Evolutionary conservation across 2,888 invertebrate genomes (phyloP).

Genomic region (Phrixothrix hirtus): DNA sequence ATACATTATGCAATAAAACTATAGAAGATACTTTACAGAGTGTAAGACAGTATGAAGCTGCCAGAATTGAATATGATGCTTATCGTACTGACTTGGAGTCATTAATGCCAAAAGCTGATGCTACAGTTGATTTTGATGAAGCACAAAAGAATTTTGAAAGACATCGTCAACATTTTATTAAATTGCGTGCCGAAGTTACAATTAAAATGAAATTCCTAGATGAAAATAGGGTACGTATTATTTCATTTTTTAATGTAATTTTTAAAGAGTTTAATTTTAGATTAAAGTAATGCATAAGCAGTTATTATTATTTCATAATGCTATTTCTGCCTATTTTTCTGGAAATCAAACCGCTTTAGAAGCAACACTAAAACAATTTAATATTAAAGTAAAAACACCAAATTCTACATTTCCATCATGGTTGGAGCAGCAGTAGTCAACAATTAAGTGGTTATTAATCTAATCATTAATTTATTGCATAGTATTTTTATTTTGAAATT

Average conservation of each 20-base stretch:
- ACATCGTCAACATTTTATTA: constrained; percentile 90
- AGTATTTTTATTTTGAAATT: constrained; percentile 4
- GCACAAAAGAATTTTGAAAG: constrained; percentile 80
- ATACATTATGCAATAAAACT: constrained; percentile 95
- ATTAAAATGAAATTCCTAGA: constrained; percentile 96
- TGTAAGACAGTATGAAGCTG: constrained; percentile 75
- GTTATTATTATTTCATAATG: constrained; percentile 92
- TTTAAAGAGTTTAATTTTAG: constrained; percentile 59
- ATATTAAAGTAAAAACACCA: constrained; percentile 84
- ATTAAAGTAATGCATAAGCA: constrained; percentile 99
- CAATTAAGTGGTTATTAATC: constrained; percentile 10
- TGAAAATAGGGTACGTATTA: constrained; percentile 85
- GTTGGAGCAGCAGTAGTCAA: constrained; percentile 70
- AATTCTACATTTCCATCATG: constrained; percentile 78
- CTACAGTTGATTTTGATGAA: constrained; percentile 70
- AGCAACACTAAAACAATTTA: constrained; percentile 93
- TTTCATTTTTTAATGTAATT: constrained; percentile 1
- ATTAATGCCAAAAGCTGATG: constrained; percentile 68
- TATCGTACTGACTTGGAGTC: constrained; percentile 93
- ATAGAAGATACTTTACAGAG: constrained; percentile 92
- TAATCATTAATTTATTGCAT: constrained; percentile 19
- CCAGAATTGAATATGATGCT: constrained; percentile 94
- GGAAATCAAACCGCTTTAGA: constrained; percentile 94
- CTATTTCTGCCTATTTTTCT: constrained; percentile 95
- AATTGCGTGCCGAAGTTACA: constrained; percentile 88